Conservation (phyloP, 2,797 vertebrate genomes). For the Gymnodraco acuticeps region DNA sequence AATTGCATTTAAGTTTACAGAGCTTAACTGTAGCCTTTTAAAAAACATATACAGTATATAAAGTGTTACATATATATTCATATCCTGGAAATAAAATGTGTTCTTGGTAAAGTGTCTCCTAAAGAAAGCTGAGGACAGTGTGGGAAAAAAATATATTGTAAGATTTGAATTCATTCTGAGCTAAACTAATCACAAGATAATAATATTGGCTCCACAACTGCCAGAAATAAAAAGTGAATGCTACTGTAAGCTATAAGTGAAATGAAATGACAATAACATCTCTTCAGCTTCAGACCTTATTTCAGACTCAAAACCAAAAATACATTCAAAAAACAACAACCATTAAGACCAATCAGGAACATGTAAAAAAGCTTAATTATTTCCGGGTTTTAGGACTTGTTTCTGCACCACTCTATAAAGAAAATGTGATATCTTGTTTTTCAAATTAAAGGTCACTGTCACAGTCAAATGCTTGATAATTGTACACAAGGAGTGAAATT, state of each 20-base stretch:
- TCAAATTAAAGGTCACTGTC: constrained; percentile 7
- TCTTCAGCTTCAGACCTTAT: too few relatives aligned
- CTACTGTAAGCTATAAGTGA: too few relatives aligned
- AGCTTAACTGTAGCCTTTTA: too few relatives aligned
- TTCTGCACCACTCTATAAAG: neutral
- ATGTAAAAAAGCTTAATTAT: too few relatives aligned
- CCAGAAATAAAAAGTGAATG: too few relatives aligned
- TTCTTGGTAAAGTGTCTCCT: neutral
- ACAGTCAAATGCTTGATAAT: neutral
- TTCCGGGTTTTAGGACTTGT: too few relatives aligned
- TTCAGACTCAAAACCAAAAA: neutral
- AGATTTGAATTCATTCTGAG: neutral
- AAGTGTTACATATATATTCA: too few relatives aligned
- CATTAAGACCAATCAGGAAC: too few relatives aligned
- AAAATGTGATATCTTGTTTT: neutral
- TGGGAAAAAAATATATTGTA: neutral
- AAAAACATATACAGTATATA: neutral
- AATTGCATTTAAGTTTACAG: too few relatives aligned
- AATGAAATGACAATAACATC: too few relatives aligned
- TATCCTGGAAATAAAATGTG: neutral
- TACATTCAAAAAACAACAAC: too few relatives aligned
- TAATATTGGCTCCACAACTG: too few relatives aligned
- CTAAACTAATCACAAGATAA: neutral
- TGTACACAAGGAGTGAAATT: constrained; percentile 1
- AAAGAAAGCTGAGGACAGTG: neutral